Evolutionary conservation across 2,797 vertebrate species (phyloP).

Genomic region (Mormyrops boulengeri): DNA sequence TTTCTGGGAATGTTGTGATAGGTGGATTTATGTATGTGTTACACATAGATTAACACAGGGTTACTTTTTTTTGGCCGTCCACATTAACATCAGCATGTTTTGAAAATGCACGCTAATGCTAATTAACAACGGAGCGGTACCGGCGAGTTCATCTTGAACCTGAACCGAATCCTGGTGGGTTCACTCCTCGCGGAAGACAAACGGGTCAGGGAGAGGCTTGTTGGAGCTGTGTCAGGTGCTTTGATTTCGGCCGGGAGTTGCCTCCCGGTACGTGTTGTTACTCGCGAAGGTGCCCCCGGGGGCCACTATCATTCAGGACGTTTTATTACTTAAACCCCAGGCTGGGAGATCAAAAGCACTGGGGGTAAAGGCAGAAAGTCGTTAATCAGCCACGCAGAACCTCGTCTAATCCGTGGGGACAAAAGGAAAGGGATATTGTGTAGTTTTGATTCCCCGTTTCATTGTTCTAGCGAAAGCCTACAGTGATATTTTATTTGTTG

Average conservation of each 20-base stretch:
- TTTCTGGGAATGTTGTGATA: conserved; percentile 44
- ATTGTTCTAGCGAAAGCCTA: conserved; percentile 10
- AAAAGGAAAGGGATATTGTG: conserved; percentile 1
- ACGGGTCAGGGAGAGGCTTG: neutral
- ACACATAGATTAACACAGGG: conserved; percentile 25
- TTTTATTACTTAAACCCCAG: conserved; percentile 4
- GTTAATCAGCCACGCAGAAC: conserved; percentile 6
- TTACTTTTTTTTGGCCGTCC: conserved; percentile 28
- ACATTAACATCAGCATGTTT: conserved; percentile 27
- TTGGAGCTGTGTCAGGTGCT: neutral
- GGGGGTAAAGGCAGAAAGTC: neutral
- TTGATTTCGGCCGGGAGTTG: conserved; percentile 8
- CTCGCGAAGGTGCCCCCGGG: neutral
- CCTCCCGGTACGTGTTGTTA: conserved; percentile 1
- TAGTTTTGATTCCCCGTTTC: conserved; percentile 9
- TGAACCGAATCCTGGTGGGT: neutral
- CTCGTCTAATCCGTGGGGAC: neutral
- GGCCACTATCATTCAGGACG: conserved; percentile 17
- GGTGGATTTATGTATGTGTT: conserved; percentile 47
- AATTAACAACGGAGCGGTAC: neutral
- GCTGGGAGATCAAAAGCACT: conserved; percentile 15
- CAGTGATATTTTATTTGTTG: conserved; percentile 12
- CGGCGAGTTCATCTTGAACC: neutral
- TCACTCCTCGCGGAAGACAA: neutral
- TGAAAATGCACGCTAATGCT: neutral